Percentiles rank a stretch among this genome's conserved stretches.
Conservation (phyloP, 2,888 invertebrate genomes). For the Trissolcus brochymenae region DNA sequence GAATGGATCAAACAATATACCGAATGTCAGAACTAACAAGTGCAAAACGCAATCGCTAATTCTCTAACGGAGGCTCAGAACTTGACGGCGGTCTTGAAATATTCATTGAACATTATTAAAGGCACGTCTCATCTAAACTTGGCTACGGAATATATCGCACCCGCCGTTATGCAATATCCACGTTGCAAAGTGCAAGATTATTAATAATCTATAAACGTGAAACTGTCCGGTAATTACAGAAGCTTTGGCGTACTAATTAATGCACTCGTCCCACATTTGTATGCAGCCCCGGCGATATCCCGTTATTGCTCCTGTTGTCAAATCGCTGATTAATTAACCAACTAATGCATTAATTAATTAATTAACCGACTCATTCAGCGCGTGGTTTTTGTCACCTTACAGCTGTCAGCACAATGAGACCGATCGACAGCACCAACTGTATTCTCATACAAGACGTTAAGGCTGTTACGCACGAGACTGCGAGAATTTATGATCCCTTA, state of each 20-base stretch:
- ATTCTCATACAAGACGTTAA: conserved; percentile 93
- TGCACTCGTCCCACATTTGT: conserved; percentile 26
- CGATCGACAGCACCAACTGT: conserved; percentile 92
- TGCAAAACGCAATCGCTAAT: conserved; percentile 29
- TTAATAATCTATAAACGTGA: conserved; percentile 43
- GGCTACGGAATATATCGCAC: conserved; percentile 32
- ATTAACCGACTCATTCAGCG: no score
- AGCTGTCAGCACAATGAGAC: conserved; percentile 94
- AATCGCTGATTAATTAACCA: conserved; percentile 23
- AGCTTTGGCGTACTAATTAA: conserved; percentile 41
- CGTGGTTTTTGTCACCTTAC: conserved; percentile 74
- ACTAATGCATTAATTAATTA: conserved; percentile 7
- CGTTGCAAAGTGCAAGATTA: conserved; percentile 40
- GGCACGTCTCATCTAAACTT: conserved; percentile 39
- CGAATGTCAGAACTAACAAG: conserved; percentile 35
- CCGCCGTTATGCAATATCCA: conserved; percentile 33
- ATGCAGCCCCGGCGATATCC: no score
- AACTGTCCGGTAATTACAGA: conserved; percentile 47
- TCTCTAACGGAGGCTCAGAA: conserved; percentile 30
- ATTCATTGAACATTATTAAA: conserved; percentile 49
- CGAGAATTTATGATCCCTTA: conserved; percentile 84
- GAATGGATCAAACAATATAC: conserved; percentile 16
- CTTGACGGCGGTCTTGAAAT: conserved; percentile 35
- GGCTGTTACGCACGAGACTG: conserved; percentile 91
- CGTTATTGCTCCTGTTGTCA: conserved; percentile 23